Percentiles rank a stretch among this genome's conserved stretches.
Evolutionary conservation across 2,797 vertebrate genomes (phyloP).

Genomic region (Rhinophrynus dorsalis): DNA sequence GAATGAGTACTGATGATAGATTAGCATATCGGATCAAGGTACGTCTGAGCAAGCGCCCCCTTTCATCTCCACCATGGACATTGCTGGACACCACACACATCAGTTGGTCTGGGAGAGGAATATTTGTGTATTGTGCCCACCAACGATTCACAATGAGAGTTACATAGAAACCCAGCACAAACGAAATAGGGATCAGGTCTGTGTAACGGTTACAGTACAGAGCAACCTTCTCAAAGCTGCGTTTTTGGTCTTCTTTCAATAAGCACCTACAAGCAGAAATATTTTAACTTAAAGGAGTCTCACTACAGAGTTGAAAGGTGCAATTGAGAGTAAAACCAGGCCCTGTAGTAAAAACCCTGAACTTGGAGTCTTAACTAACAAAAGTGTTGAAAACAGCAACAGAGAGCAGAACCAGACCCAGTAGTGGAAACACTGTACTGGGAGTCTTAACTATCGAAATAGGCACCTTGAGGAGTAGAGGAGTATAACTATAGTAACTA

Average conservation of each 20-base stretch:
- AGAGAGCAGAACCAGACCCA: too few relatives aligned
- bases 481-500: too few relatives aligned
- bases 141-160: conserved; percentile 83
- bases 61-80: conserved; percentile 81
- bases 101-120: conserved; percentile 87
- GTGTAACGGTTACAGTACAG: conserved; percentile 82
- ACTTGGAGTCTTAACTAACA: too few relatives aligned
- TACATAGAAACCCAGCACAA: conserved; percentile 88
- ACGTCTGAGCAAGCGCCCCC: conserved; percentile 76
- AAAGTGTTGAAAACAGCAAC: too few relatives aligned
- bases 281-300: not conserved
- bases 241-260: conserved; percentile 74
- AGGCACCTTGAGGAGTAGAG: too few relatives aligned
- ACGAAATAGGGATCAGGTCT: conserved; percentile 83
- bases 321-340: too few relatives aligned
- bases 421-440: too few relatives aligned
- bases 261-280: conserved; percentile 62
- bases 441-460: too few relatives aligned
- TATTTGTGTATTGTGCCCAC: conserved; percentile 92
- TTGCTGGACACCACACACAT: conserved; percentile 88
- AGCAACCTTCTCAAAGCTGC: conserved; percentile 74
- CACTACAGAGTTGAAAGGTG: too few relatives aligned
- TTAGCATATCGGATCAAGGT: conserved; percentile 87
- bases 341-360: too few relatives aligned
- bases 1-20: conserved; percentile 83